Percentiles rank a stretch among this genome's conserved stretches.
phyloP scores from a whole-genome alignment of 1,140 invertebrate genomes.

The Proctacanthus coquilletti region DNA sequence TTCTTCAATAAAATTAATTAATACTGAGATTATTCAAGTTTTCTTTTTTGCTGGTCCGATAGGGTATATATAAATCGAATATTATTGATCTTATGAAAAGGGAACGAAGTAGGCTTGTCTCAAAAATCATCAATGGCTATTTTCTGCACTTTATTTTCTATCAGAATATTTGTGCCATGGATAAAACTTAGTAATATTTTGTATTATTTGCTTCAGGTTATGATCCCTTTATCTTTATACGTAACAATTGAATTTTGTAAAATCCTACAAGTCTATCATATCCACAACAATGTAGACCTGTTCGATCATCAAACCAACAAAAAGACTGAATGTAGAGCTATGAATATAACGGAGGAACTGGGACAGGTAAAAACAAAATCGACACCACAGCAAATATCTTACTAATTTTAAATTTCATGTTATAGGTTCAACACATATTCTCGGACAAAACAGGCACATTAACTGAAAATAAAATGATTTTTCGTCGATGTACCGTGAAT shows the following conservation, averaged over 20 bases:
- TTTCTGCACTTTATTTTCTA: not conserved
- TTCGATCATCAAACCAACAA: slow-evolving; percentile 73
- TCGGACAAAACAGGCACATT: slow-evolving; percentile 96
- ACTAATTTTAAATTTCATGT: too few species aligned
- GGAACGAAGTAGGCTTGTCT: not conserved
- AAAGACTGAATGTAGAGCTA: slow-evolving; percentile 79
- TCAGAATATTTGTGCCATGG: not conserved
- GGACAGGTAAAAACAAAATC: slow-evolving; percentile 76
- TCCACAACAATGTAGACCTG: slow-evolving; percentile 76
- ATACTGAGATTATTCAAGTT: too few species aligned
- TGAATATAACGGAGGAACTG: slow-evolving; percentile 94
- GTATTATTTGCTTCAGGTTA: too few species aligned
- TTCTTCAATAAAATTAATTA: too few species aligned
- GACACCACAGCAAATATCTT: too few species aligned
- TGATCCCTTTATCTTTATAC: slow-evolving; percentile 94
- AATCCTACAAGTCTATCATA: slow-evolving; percentile 89
- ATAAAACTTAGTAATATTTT: slow-evolving; percentile 10
- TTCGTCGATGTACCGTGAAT: slow-evolving; percentile 73
- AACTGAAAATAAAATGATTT: slow-evolving; percentile 96
- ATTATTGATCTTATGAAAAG: too few species aligned
- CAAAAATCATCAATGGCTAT: not conserved
- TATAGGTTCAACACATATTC: slow-evolving; percentile 87
- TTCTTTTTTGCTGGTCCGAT: too few species aligned
- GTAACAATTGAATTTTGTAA: slow-evolving; percentile 96
- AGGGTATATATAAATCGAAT: too few species aligned